Evolutionary conservation across 2,113 vertebrate species (phyloP).

Genomic region (Pteropus alecto): DNA sequence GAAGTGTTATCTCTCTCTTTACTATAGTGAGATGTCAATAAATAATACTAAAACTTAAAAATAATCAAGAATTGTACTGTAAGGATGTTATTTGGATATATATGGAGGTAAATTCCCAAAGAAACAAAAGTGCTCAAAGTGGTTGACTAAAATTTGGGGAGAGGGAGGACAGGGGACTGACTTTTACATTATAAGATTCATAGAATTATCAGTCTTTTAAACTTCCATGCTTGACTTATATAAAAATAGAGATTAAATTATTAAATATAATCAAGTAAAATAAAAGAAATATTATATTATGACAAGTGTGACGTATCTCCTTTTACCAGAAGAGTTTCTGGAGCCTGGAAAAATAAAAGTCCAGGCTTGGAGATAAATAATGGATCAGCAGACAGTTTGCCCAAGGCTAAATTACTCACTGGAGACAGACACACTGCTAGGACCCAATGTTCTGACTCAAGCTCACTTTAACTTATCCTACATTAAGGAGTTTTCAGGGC

Average conservation of each 20-base stretch:
- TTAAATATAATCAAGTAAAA: not conserved
- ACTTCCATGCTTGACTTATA: not conserved
- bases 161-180: not conserved
- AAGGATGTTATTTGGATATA: not conserved
- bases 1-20: not conserved
- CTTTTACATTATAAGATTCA: not conserved
- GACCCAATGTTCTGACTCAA: not conserved
- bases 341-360: not conserved
- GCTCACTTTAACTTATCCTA: not conserved
- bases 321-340: not conserved
- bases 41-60: not conserved
- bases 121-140: not conserved
- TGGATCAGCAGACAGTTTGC: not conserved
- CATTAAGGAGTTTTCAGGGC: not conserved
- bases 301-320: not conserved
- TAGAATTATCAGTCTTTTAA: not conserved
- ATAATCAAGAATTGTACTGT: not conserved
- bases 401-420: not conserved
- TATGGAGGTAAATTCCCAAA: not conserved
- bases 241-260: conserved; percentile 8
- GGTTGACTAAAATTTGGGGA: not conserved
- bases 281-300: not conserved
- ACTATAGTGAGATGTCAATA: not conserved
- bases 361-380: not conserved
- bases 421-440: not conserved